Percentiles rank a stretch among this genome's conserved stretches.
Conservation (phyloP, 2,113 vertebrate species). For the Noctilio leporinus region DNA sequence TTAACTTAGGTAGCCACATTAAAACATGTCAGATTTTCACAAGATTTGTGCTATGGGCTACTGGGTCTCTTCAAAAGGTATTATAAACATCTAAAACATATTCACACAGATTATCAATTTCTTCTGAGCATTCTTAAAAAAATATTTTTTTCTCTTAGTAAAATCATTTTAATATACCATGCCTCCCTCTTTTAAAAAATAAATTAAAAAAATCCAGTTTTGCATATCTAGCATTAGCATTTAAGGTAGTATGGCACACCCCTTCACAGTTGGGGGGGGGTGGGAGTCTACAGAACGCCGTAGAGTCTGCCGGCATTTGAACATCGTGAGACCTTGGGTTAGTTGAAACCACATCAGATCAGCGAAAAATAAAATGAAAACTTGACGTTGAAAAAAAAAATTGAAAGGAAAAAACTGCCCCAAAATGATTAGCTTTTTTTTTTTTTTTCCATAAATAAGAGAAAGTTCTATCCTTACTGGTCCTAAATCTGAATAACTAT, state of each 20-base stretch:
- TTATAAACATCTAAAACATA: constrained; percentile 91
- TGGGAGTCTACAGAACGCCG: constrained; percentile 92
- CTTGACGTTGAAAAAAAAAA: constrained; percentile 68
- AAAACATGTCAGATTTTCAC: constrained; percentile 82
- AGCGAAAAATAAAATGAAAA: constrained; percentile 80
- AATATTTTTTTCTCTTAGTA: constrained; percentile 91
- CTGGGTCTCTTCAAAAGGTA: constrained; percentile 85
- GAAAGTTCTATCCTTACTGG: constrained; percentile 98
- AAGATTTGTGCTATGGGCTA: constrained; percentile 84
- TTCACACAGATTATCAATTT: constrained; percentile 88
- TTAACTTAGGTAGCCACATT: constrained; percentile 85
- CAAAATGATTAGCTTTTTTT: constrained; percentile 85
- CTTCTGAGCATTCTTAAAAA: constrained; percentile 91
- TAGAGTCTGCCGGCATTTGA: constrained; percentile 79
- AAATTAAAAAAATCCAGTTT: constrained; percentile 93
- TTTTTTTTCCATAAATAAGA: constrained; percentile 90
- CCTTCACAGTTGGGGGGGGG: constrained; percentile 84
- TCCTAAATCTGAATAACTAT: constrained; percentile 98
- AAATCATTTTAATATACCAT: constrained; percentile 90
- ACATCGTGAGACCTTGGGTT: constrained; percentile 97
- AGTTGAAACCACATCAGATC: constrained; percentile 96
- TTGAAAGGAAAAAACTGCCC: constrained; percentile 81
- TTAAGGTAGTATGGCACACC: constrained; percentile 99
- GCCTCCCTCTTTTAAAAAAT: constrained; percentile 91
- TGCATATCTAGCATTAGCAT: constrained; percentile 99